Percentiles rank a stretch among this genome's conserved stretches.
phyloP scores from a whole-genome alignment of 1,140 invertebrate species.

The Bombus confusus region DNA sequence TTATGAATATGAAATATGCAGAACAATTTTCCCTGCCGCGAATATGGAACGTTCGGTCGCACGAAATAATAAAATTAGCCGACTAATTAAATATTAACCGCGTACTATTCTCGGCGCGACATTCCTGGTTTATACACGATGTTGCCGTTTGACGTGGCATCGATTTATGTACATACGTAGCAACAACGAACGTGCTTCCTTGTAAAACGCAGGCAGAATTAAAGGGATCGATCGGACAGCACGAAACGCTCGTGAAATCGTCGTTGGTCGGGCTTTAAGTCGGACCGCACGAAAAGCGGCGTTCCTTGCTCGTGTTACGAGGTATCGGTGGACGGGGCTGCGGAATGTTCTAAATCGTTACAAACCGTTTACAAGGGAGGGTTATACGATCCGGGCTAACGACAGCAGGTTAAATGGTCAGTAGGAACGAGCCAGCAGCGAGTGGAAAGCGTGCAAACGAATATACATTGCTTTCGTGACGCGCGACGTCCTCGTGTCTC shows the following conservation, averaged over 20 bases:
- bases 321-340: neutral
- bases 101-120: neutral
- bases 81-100: constrained; percentile 6
- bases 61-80: constrained; percentile 29
- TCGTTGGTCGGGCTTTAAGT: neutral
- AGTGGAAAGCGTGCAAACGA: constrained; percentile 64
- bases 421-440: constrained; percentile 34
- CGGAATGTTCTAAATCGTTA: constrained; percentile 57
- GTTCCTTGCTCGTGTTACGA: constrained; percentile 14
- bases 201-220: neutral
- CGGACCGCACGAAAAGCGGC: neutral
- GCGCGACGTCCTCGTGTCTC: constrained; percentile 46
- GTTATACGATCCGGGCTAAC: constrained; percentile 41
- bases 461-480: constrained; percentile 68
- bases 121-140: neutral
- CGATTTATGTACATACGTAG: neutral
- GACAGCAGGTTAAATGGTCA: constrained; percentile 40
- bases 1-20: neutral
- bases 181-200: neutral
- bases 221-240: neutral
- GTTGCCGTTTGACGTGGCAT: neutral
- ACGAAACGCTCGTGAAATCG: neutral
- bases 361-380: constrained; percentile 58
- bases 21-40: neutral
- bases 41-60: neutral